Evolutionary conservation across 1,140 invertebrate genomes (phyloP).

Genomic region (Pygmarrhopalites habei): DNA sequence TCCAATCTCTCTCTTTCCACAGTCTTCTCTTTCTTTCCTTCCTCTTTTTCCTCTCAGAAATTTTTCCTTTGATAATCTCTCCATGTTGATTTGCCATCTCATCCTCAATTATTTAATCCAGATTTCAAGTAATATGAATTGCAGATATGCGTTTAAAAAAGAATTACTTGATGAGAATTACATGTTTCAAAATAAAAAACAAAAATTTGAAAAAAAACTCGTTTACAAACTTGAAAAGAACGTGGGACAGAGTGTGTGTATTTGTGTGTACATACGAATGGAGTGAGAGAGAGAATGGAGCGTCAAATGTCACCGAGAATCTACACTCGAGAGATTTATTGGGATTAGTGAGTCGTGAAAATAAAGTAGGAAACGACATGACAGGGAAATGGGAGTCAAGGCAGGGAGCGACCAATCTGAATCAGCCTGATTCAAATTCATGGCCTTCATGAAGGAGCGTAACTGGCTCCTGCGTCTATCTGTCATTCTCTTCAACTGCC

Average conservation of each 20-base stretch:
- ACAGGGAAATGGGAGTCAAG: too few relatives aligned
- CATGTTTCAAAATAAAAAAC: too few relatives aligned
- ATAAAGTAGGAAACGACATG: slow-evolving; percentile 8
- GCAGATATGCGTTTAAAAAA: too few relatives aligned
- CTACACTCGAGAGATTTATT: slow-evolving; percentile 4
- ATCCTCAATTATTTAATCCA: background rate
- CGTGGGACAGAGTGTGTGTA: too few relatives aligned
- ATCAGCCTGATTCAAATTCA: slow-evolving; percentile 6
- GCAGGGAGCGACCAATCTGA: slow-evolving; percentile 3
- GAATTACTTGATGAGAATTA: too few relatives aligned
- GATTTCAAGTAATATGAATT: too few relatives aligned
- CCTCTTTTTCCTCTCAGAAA: background rate
- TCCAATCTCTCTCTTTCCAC: too few relatives aligned
- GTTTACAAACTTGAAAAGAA: too few relatives aligned
- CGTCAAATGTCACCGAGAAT: background rate
- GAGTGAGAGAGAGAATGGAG: background rate
- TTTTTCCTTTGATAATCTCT: too few relatives aligned
- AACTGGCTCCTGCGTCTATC: background rate
- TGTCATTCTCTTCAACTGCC: slow-evolving; percentile 3
- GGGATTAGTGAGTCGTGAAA: background rate
- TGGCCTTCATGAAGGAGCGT: slow-evolving; percentile 1
- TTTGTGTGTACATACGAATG: too few relatives aligned
- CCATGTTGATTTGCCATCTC: background rate
- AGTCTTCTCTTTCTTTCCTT: background rate
- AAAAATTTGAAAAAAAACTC: too few relatives aligned